Conservation (phyloP, 2,113 vertebrate species). For the Neodon shergylaensis region DNA sequence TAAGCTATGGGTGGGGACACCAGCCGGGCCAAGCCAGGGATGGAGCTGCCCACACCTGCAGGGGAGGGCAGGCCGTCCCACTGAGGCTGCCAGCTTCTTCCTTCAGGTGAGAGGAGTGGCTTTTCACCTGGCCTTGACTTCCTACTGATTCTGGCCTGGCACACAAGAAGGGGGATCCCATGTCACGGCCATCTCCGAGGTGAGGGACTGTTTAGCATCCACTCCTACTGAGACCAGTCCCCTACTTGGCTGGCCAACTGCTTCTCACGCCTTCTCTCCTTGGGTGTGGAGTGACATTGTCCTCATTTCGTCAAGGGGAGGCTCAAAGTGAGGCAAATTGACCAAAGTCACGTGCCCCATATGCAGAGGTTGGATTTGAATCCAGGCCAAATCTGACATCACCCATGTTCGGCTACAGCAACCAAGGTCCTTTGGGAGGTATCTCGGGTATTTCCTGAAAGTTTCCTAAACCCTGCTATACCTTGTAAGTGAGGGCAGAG, state of each 20-base stretch:
- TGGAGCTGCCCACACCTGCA: conserved; percentile 1
- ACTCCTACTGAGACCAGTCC: neutral
- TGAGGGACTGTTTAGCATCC: neutral
- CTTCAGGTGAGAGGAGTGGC: conserved; percentile 33
- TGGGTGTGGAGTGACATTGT: neutral
- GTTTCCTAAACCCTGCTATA: fast-evolving
- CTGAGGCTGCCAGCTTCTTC: conserved; percentile 53
- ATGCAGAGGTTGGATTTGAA: neutral
- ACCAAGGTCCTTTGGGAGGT: neutral
- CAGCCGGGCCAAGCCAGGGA: neutral
- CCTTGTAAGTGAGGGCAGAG: neutral
- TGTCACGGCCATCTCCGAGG: neutral
- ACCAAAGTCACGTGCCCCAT: neutral
- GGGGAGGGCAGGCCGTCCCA: neutral
- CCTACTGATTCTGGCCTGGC: neutral
- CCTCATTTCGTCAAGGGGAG: neutral
- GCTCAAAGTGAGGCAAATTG: neutral
- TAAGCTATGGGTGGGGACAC: neutral
- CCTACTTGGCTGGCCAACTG: neutral
- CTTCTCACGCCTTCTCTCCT: neutral
- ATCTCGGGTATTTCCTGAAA: neutral
- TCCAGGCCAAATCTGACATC: neutral
- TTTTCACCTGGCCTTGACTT: neutral
- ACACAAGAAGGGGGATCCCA: neutral
- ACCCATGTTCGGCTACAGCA: neutral